Base-by-base conservation (phyloP, 1,140 invertebrate genomes). In the Drosophila insularis region DNA sequence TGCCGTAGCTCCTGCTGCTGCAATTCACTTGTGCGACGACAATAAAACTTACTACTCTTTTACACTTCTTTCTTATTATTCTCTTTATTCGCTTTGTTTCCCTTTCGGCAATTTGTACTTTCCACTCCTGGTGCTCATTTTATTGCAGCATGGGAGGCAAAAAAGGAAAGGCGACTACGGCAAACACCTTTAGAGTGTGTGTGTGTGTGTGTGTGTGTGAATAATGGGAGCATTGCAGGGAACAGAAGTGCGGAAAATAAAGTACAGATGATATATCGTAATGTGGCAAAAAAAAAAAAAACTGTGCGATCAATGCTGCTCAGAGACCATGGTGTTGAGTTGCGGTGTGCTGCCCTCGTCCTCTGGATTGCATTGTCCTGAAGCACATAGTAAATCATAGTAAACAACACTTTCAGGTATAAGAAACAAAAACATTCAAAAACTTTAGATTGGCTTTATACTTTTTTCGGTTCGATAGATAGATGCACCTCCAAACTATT, bases 21-120 rank as follows among this genome's bases (percentile, higher is more conserved):
- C 43, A 50, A 50, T 50, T 50, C 43, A 21, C 43, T 50, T 50
- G 43, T 50, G 17, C 43, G 43, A 50, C 17, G 43, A 50, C 43
- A 50, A 50, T 50, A 50, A 50, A 50, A 50, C 43, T 50, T 50
- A 50, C 43, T 50, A 11, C 43, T 50, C 43, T 50, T 50, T 21
- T 50, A 10, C 19, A 17, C 17, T 50, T 5, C 43, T 50, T 19
- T 50, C 19, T 50, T 50, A 4, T 21, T 50, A 8, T 50, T 50
- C 17, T 21, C 17, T 21, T 37, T 37, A 11, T 4, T 11, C 35
- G 35, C 43, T 50, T 50, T 50, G 43, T 50, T 50, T 50, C 43
- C 43, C 43, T 50, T 50, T 50, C 19, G 43, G 43, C 43, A 50
- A 50, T 50, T 50, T 50, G 43, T 50, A 50, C 43, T 50, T 19